A percentile compares a stretch with the other conserved stretches of the same genome.
These are phyloP conservation scores for Drepana falcataria DNA, from an alignment of 2,888 invertebrate species.

Conservation along the genomic window DNA sequence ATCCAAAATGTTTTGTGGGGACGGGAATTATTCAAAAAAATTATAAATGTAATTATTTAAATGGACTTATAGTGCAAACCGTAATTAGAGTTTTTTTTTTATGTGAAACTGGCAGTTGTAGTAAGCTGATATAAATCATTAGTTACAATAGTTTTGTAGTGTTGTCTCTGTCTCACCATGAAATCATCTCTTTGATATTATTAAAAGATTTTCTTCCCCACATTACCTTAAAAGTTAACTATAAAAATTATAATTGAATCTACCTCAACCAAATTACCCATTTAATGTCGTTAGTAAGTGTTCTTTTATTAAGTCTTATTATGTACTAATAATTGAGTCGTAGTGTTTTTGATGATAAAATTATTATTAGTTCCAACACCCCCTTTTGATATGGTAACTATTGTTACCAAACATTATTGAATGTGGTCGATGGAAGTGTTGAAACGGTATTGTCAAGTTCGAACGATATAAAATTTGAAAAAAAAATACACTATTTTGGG, in stretches of 20 bases:
- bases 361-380: conserved; percentile 65
- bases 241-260: conserved; percentile 62
- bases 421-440: conserved; percentile 56
- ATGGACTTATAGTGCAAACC: no score
- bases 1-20: conserved; percentile 40
- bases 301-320: conserved; percentile 71
- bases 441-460: conserved; percentile 58
- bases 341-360: conserved; percentile 71
- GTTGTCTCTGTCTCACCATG: no score
- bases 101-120: no score
- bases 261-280: conserved; percentile 77
- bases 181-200: no score
- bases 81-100: no score
- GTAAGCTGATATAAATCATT: no score
- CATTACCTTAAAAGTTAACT: conserved; percentile 38
- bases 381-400: conserved; percentile 76
- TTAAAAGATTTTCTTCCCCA: conserved; percentile 17
- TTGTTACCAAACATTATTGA: conserved; percentile 71
- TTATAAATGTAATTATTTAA: no score
- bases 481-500: conserved; percentile 24
- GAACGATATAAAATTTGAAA: conserved; percentile 64
- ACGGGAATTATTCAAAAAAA: conserved; percentile 24
- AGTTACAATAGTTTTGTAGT: no score
- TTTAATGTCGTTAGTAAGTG: conserved; percentile 72
- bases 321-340: conserved; percentile 55